Conservation (phyloP, 2,797 vertebrate genomes). For the Pogoniulus pusillus region DNA sequence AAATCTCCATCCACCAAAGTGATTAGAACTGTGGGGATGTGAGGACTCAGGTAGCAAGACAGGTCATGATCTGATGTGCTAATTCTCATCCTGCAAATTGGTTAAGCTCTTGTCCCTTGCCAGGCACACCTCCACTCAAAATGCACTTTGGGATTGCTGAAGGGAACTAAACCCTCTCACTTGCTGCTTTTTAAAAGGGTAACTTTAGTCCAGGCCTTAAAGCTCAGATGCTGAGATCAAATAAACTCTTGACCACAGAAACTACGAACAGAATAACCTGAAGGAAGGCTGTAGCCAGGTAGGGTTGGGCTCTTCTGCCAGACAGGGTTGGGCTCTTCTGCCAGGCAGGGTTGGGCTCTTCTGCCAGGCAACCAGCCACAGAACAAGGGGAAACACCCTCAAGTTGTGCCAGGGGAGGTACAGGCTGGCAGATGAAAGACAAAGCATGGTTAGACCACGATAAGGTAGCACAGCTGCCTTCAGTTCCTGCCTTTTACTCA, state of each 20-base stretch:
- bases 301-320: no score
- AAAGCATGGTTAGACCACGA: fast-evolving
- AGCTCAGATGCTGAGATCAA: background rate
- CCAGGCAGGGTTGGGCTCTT: no score
- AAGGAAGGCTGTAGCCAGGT: no score
- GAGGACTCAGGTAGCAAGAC: background rate
- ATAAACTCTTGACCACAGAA: background rate
- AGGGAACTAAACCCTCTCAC: background rate
- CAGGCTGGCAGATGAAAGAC: background rate
- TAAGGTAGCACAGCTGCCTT: background rate
- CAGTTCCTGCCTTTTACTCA: background rate
- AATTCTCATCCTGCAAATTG: background rate
- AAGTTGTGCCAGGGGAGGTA: no score
- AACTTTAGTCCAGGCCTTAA: background rate
- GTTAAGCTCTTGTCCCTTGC: background rate
- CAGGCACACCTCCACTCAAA: background rate
- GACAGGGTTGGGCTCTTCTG: no score
- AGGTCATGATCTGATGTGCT: background rate
- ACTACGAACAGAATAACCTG: no score
- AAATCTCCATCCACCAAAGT: background rate
- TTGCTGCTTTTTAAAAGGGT: background rate
- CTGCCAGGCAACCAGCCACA: no score
- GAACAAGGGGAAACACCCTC: no score
- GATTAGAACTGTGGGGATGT: background rate
- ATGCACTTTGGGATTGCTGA: background rate